Base-by-base conservation (phyloP, 2,888 invertebrate genomes). In the Lasioglossum marginatum region DNA sequence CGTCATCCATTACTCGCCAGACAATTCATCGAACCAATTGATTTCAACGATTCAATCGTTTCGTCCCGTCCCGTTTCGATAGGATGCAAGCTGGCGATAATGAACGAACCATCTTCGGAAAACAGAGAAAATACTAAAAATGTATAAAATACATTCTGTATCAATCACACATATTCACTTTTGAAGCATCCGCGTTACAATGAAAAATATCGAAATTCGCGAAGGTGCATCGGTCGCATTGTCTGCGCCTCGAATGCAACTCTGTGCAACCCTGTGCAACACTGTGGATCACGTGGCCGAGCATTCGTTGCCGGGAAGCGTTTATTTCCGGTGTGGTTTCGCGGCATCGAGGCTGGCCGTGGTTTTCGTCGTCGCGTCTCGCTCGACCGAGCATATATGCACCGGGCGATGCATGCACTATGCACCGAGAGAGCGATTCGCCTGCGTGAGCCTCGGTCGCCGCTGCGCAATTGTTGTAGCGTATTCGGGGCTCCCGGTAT, bases 391-490 rank as follows among this genome's bases (percentile, higher is more conserved):
- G 63, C 83, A 79, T 84, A 79, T 72, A 60, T 27, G 60, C 27
- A n/a, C 57, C n/a, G n/a, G 23, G 8, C n/a, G n/a, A 12, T 60
- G 27, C 60, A 60, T 14, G 5, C 27, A 1, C n/a, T 60, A n/a
- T 27, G 84, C 79, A 74, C 57, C 34, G 71, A 34, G 60, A 27
- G 60, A 60, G 14, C 60, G 60, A 34, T 70, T 48, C 45, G 77
- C 16, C 27, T 19, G 37, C 85, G 79, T 71, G 66, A 34, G 31
- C 31, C 34, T 86, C 79, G 81, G 78, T 84, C 66, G 48, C 63
- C 75, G 84, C 75, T 75, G 68, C 37, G 40, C 88, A 82, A 86
- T 89, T 77, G 86, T 87, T 83, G 76, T 78, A 79, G 70, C 27
- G 27, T 60, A 27, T 60, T 27, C 60, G 60, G 60, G 23, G 19